phyloP scores from a whole-genome alignment of 2,888 invertebrate genomes.

The Lochmaea crataegi region DNA sequence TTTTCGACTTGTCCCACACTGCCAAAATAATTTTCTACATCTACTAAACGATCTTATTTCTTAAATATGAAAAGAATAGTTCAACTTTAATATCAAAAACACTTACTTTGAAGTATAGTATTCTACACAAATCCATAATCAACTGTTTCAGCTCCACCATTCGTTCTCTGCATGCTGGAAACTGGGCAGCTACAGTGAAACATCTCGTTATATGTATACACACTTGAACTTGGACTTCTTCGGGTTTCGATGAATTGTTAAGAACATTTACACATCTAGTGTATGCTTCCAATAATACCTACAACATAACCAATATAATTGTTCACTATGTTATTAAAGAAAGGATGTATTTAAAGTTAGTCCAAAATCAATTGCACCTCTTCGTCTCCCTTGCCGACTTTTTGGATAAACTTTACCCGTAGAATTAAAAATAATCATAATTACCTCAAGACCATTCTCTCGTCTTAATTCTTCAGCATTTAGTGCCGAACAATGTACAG shows the following conservation, averaged over 20 bases:
- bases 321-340: too few species aligned
- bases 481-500: slow-evolving; percentile 94
- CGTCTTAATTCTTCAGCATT: slow-evolving; percentile 97
- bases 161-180: slow-evolving; percentile 88
- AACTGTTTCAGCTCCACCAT: slow-evolving; percentile 90
- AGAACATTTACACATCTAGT: slow-evolving; percentile 94
- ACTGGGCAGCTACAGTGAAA: slow-evolving; percentile 95
- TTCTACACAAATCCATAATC: slow-evolving; percentile 85
- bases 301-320: slow-evolving; percentile 45
- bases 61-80: too few species aligned
- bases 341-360: too few species aligned
- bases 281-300: slow-evolving; percentile 88
- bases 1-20: too few species aligned
- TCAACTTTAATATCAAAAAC: not conserved
- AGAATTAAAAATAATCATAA: too few species aligned
- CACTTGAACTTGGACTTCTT: slow-evolving; percentile 88
- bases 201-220: slow-evolving; percentile 92
- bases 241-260: slow-evolving; percentile 79
- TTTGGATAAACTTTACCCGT: too few species aligned
- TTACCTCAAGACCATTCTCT: slow-evolving; percentile 81
- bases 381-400: too few species aligned
- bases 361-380: too few species aligned
- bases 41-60: too few species aligned
- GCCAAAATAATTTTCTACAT: too few species aligned
- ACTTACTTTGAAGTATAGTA: slow-evolving; percentile 84